Evolutionary conservation across 23 tunicate species (phyloP).

Genomic region (Diplosoma virens): DNA sequence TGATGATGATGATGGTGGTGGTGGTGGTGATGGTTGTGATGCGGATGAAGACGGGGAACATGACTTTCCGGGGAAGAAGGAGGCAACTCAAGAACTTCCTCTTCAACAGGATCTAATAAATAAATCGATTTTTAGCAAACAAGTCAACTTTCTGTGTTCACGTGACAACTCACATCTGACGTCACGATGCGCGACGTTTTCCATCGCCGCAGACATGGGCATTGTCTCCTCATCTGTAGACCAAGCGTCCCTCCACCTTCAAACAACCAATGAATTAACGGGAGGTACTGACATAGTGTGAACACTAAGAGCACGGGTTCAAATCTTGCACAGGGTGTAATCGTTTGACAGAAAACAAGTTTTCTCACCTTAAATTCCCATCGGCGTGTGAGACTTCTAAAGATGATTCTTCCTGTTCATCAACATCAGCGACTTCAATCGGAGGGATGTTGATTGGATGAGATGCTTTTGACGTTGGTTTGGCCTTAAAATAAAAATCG

Average conservation of each 20-base stretch:
- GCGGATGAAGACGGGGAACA: conserved; percentile 1
- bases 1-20: conserved; percentile 22
- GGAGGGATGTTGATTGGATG: conserved; percentile 7
- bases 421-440: neutral
- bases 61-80: conserved; percentile 55
- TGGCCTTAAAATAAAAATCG: neutral
- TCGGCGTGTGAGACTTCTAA: neutral
- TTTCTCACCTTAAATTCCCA: conserved; percentile 2
- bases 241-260: conserved; percentile 74
- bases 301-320: no score
- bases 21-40: conserved; percentile 35
- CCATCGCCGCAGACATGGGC: conserved; percentile 21
- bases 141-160: neutral
- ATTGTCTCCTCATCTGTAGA: conserved; percentile 51
- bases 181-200: conserved; percentile 1
- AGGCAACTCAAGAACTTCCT: conserved; percentile 33
- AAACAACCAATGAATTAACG: neutral
- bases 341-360: no score
- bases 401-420: neutral
- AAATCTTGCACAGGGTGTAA: no score
- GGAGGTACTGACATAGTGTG: neutral
- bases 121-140: neutral
- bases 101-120: conserved; percentile 12
- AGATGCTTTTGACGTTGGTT: neutral
- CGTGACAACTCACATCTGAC: conserved; percentile 14